Evolutionary conservation across 2,888 invertebrate genomes (phyloP), one percentile per base, ranked within the genome.

Genomic region (Fragum whitleyi): DNA sequence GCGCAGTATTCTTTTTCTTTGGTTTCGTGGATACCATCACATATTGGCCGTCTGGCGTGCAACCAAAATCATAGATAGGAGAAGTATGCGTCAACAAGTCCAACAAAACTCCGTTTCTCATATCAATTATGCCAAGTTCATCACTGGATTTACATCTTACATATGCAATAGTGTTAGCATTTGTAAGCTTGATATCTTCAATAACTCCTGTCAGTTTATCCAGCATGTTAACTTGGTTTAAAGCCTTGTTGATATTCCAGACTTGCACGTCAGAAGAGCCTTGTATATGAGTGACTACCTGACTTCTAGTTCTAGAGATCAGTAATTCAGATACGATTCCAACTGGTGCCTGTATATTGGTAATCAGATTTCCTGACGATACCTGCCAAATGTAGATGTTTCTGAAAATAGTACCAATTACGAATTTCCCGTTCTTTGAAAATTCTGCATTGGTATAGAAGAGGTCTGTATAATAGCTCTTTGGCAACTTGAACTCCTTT

Each of bases 41-140:
- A 74, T 92, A 92, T 39, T 86, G 84, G 7, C 93, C 94, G 71
- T 87, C 88, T 0, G 91, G 90, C 16, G 92, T 90, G 47, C 91
- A 86, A 32, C 91, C 88, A 59, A 93, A 89, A 72, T 91, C 89
- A 11, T 70, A 57, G 7, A 94, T 91, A 21, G 86, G 79, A 23
- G 85, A 85, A 32, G 92, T 91, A 81, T 94, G 93, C 5, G 93
- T 93, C 39, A 94, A 87, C 2, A 94, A 88, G 77, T 94, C 93
- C 0, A 90, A 75, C 87, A 94, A 88, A 19, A 86, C 77, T 2
- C 94, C 94, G 61, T 86, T 90, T 68, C 69, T 61, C 91, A 93
- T 91, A 80, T 93, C 92, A 21, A 93, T 87, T 21, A 94, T 91
- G 0, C 92, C 94, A 2, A 94, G 83, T 74, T 93, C 93, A 74